A percentile compares a stretch with the other conserved stretches of the same genome.
Evolutionary conservation across 2,888 invertebrate species (phyloP).

Genomic region (Anagyrus pseudococci): DNA sequence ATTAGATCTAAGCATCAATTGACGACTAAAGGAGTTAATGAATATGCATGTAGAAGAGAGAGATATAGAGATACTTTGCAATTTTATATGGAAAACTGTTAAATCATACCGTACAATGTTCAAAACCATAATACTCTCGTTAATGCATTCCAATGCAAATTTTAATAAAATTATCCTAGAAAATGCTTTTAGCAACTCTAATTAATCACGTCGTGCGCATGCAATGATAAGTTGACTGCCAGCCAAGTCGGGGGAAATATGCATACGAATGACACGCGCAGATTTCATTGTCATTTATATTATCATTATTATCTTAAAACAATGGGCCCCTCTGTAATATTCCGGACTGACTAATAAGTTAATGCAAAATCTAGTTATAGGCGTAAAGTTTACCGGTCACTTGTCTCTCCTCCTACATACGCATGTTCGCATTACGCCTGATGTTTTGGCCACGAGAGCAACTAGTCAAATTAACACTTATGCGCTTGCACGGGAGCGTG

Average conservation of each 20-base stretch:
- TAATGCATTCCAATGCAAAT: background rate
- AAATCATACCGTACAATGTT: background rate
- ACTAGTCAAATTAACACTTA: constrained; percentile 25
- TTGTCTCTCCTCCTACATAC: background rate
- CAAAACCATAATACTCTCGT: background rate
- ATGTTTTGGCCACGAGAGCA: constrained; percentile 16
- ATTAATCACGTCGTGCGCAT: background rate
- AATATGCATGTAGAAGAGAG: background rate
- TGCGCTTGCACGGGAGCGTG: background rate
- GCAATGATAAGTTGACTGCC: background rate
- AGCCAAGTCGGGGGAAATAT: constrained; percentile 30
- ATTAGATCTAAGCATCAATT: background rate
- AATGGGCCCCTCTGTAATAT: constrained; percentile 47
- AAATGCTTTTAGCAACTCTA: background rate
- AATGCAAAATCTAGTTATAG: constrained; percentile 49
- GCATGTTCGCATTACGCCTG: constrained; percentile 4
- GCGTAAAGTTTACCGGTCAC: constrained; percentile 5
- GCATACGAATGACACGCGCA: constrained; percentile 46
- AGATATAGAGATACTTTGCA: too few species aligned
- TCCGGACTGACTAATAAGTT: constrained; percentile 48
- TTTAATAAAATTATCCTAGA: background rate
- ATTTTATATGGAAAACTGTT: too few species aligned
- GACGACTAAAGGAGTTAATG: background rate
- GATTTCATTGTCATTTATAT: constrained; percentile 43
- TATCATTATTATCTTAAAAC: constrained; percentile 47